Evolutionary conservation across 2,888 invertebrate species (phyloP).

Genomic region (Lasioglossum oenotherae): DNA sequence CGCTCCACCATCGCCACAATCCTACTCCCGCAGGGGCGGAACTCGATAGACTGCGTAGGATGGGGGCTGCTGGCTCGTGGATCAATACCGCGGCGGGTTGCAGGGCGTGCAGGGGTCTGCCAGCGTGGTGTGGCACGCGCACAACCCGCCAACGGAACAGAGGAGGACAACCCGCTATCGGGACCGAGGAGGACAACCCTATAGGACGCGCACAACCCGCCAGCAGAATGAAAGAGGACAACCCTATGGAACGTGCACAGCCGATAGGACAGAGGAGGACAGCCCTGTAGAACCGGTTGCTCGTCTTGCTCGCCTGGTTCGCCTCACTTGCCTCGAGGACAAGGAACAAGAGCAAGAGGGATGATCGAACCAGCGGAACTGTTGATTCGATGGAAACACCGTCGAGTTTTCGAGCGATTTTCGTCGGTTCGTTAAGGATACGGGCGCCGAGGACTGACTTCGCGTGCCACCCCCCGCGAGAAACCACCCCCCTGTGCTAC

Average conservation of each 20-base stretch:
- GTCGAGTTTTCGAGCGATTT: constrained; percentile 56
- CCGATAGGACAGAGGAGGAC: constrained; percentile 2
- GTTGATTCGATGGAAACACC: constrained; percentile 66
- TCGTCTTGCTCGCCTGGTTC: neutral
- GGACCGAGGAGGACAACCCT: constrained; percentile 34
- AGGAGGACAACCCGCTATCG: constrained; percentile 35
- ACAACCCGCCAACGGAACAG: constrained; percentile 56
- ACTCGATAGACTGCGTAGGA: constrained; percentile 60
- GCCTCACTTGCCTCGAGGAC: neutral
- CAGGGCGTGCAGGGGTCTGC: constrained; percentile 63
- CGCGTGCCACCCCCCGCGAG: constrained; percentile 30
- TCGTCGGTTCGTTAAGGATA: constrained; percentile 55
- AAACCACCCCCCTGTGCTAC: neutral
- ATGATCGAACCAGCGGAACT: constrained; percentile 54
- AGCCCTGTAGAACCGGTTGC: constrained; percentile 28
- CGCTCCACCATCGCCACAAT: constrained; percentile 51
- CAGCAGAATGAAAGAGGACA: neutral
- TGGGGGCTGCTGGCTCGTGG: constrained; percentile 65
- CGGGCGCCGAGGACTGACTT: constrained; percentile 14
- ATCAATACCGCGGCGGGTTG: constrained; percentile 75
- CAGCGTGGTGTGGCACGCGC: constrained; percentile 67
- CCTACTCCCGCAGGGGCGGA: constrained; percentile 62
- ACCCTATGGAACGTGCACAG: constrained; percentile 69
- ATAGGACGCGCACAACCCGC: neutral
- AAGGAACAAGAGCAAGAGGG: constrained; percentile 45